Percentiles rank a stretch among this genome's conserved stretches.
These are phyloP conservation scores for Lemur catta DNA, from an alignment of 2,797 vertebrate genomes.

Conservation along the genomic window DNA sequence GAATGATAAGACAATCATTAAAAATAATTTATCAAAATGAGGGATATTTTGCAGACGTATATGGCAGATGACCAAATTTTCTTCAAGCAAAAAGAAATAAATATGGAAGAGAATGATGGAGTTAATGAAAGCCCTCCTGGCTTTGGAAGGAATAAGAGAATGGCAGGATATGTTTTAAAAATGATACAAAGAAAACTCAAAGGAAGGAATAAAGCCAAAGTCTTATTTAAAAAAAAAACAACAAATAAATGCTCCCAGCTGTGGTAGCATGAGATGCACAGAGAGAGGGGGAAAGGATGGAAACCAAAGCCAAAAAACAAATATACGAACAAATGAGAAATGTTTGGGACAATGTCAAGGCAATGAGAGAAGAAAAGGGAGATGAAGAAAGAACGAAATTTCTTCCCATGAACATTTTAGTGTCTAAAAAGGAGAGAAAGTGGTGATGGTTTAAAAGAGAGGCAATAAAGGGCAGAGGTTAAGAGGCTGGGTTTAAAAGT, in stretches of 20 bases:
- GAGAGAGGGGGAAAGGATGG: not conserved
- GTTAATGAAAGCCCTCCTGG: slow-evolving; percentile 41
- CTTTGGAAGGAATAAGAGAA: slow-evolving; percentile 51
- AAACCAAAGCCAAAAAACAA: slow-evolving; percentile 36
- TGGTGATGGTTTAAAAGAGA: not conserved
- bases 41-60: slow-evolving; percentile 35
- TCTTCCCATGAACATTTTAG: not conserved
- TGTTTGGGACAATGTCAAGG: not conserved
- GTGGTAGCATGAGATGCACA: slow-evolving; percentile 36
- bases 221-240: slow-evolving; percentile 7
- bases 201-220: slow-evolving; percentile 60
- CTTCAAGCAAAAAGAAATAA: slow-evolving; percentile 66
- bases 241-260: slow-evolving; percentile 68
- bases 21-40: slow-evolving; percentile 61
- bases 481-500: not conserved
- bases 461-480: not conserved
- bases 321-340: slow-evolving; percentile 22
- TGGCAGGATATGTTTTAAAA: slow-evolving; percentile 37
- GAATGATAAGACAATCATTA: slow-evolving; percentile 53
- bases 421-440: not conserved
- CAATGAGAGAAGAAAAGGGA: not conserved
- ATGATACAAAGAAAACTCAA: slow-evolving; percentile 55
- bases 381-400: not conserved
- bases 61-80: slow-evolving; percentile 45
- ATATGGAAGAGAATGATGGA: slow-evolving; percentile 38